Evolutionary conservation across 2,113 vertebrate genomes (phyloP).

Genomic region (Sinocyclocheilus anshuiensis): DNA sequence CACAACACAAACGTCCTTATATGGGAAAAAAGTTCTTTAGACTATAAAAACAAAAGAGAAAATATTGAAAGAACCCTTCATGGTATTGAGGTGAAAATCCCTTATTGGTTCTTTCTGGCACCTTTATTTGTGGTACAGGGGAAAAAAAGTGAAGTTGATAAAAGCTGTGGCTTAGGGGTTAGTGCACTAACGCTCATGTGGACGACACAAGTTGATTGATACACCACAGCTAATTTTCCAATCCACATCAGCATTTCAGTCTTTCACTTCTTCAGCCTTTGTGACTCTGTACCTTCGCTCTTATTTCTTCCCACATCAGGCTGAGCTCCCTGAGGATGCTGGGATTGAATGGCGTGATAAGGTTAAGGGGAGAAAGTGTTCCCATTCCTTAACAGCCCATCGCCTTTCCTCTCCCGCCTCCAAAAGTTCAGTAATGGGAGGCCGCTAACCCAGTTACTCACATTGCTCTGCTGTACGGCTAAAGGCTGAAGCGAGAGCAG

Average conservation of each 20-base stretch:
- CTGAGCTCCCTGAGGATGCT: not conserved
- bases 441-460: slow-evolving; percentile 50
- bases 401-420: slow-evolving; percentile 3
- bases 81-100: too few species aligned
- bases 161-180: not conserved
- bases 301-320: not conserved
- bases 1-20: too few species aligned
- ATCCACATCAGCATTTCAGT: not conserved
- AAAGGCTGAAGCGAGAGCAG: slow-evolving; percentile 47
- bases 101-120: too few species aligned
- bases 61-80: too few species aligned
- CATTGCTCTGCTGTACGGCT: slow-evolving; percentile 28
- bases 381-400: slow-evolving; percentile 15
- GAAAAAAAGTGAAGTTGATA: too few species aligned
- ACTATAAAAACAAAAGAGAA: too few species aligned
- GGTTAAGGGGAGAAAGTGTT: slow-evolving; percentile 31
- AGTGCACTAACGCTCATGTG: not conserved
- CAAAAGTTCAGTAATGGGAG: slow-evolving; percentile 43
- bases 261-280: not conserved
- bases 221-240: not conserved
- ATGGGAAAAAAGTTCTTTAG: too few species aligned
- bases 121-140: too few species aligned
- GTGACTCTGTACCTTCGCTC: not conserved
- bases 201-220: not conserved
- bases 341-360: slow-evolving; percentile 30